These are phyloP conservation scores for Thelaira solivaga DNA, from an alignment of 2,888 invertebrate genomes.

Conservation along the genomic window DNA sequence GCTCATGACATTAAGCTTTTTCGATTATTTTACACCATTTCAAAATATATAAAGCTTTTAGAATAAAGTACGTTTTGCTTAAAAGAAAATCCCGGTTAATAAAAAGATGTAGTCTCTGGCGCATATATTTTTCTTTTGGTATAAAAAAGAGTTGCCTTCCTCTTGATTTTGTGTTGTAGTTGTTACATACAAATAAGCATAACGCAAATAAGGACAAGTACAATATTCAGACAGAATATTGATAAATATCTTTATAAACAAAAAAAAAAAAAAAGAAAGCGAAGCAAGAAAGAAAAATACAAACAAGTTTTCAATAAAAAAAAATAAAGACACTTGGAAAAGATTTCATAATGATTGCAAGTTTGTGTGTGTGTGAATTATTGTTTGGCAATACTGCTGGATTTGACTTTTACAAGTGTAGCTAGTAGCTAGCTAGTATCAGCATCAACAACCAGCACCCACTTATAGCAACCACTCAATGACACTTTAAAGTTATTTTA, in stretches of 20 bases:
- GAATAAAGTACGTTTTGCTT: too few species aligned
- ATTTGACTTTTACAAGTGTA: conserved; percentile 42
- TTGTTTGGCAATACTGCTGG: conserved; percentile 30
- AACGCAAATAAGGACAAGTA: conserved; percentile 48
- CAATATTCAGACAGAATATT: conserved; percentile 36
- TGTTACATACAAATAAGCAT: conserved; percentile 37
- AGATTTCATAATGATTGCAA: conserved; percentile 40
- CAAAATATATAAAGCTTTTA: too few species aligned
- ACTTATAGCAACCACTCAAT: conserved; percentile 53
- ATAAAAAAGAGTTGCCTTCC: too few species aligned
- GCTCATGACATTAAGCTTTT: too few species aligned
- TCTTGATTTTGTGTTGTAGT: neutral
- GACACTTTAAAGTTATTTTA: conserved; percentile 50
- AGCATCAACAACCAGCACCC: too few species aligned
- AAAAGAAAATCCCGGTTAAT: too few species aligned
- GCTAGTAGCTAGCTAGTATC: too few species aligned
- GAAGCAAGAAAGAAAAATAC: neutral
- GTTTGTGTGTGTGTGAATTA: neutral
- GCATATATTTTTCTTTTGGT: too few species aligned
- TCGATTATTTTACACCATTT: too few species aligned
- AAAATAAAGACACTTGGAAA: conserved; percentile 46
- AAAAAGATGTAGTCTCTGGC: too few species aligned
- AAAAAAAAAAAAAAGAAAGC: conserved; percentile 1
- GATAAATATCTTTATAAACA: conserved; percentile 35
- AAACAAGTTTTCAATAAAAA: conserved; percentile 12